These are phyloP conservation scores for Haplochromis vanheusdeni DNA, from an alignment of 2,113 vertebrate genomes.

Conservation along the genomic window DNA sequence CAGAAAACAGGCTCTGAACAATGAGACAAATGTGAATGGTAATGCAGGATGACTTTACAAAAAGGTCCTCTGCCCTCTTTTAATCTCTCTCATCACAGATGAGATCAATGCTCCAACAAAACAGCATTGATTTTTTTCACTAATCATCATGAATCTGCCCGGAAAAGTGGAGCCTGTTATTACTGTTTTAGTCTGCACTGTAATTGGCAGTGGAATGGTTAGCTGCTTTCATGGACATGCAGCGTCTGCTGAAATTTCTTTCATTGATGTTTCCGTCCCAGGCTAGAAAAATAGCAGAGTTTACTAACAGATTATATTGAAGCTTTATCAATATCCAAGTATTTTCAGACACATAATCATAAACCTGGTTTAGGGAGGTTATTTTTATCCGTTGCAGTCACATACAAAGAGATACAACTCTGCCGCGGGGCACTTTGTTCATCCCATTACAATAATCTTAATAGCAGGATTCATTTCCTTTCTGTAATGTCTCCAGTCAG, in stretches of 20 bases:
- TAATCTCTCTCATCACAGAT: conserved; percentile 33
- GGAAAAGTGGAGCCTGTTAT: neutral
- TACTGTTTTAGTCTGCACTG: neutral
- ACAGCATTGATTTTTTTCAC: conserved; percentile 45
- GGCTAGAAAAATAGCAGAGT: neutral
- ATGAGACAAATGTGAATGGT: conserved; percentile 42
- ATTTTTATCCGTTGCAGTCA: neutral
- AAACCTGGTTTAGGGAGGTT: neutral
- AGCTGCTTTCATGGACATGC: neutral
- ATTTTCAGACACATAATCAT: neutral
- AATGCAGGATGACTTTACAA: conserved; percentile 37
- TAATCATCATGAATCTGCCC: conserved; percentile 41
- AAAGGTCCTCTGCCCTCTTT: conserved; percentile 7
- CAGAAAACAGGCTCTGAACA: conserved; percentile 23
- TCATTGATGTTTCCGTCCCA: neutral
- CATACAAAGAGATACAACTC: neutral
- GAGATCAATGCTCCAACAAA: conserved; percentile 55
- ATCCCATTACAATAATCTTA: conserved; percentile 15
- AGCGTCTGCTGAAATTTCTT: neutral
- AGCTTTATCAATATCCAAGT: neutral
- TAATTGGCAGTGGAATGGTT: neutral
- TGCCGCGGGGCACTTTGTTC: neutral
- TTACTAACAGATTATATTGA: neutral
- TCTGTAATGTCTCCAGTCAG: conserved; percentile 23
- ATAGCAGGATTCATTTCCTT: conserved; percentile 6